Conservation (phyloP, 2,888 invertebrate genomes). For the Hypercompe scribonia region DNA sequence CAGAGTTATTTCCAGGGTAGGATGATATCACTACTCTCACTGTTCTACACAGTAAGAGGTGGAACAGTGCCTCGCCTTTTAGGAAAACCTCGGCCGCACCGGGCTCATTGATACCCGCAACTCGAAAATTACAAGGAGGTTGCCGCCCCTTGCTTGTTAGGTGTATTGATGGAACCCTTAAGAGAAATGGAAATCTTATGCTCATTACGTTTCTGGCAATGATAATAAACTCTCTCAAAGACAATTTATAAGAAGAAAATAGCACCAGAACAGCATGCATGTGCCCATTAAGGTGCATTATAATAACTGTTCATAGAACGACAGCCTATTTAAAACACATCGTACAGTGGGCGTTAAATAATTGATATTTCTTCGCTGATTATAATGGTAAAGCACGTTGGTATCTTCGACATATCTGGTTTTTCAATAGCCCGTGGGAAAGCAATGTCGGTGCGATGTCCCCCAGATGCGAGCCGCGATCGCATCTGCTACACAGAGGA, state of each 20-base stretch:
- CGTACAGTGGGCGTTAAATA: constrained; percentile 59
- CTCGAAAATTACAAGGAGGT: too few relatives aligned
- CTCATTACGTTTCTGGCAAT: too few relatives aligned
- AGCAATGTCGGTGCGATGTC: constrained; percentile 63
- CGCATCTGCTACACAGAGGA: constrained; percentile 70
- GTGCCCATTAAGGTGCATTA: background rate
- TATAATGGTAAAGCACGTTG: constrained; percentile 61
- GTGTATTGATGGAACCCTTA: too few relatives aligned
- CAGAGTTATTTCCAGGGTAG: too few relatives aligned
- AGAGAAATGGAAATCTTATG: too few relatives aligned
- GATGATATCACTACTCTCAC: too few relatives aligned
- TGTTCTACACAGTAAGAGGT: too few relatives aligned
- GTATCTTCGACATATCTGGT: constrained; percentile 63
- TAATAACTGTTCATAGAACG: constrained; percentile 50
- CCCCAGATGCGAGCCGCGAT: constrained; percentile 60
- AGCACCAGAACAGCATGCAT: background rate
- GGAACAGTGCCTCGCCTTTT: too few relatives aligned
- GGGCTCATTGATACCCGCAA: too few relatives aligned
- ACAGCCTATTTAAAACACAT: constrained; percentile 42
- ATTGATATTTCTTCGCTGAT: constrained; percentile 66
- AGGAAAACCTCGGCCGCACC: too few relatives aligned
- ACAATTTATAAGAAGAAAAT: background rate
- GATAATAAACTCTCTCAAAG: too few relatives aligned
- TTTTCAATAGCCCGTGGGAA: constrained; percentile 79
- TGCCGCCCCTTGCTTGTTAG: too few relatives aligned